A percentile compares a stretch with the other conserved stretches of the same genome.
These are phyloP conservation scores for Penaeus vannamei DNA, from an alignment of 1,140 invertebrate genomes.

Conservation along the genomic window DNA sequence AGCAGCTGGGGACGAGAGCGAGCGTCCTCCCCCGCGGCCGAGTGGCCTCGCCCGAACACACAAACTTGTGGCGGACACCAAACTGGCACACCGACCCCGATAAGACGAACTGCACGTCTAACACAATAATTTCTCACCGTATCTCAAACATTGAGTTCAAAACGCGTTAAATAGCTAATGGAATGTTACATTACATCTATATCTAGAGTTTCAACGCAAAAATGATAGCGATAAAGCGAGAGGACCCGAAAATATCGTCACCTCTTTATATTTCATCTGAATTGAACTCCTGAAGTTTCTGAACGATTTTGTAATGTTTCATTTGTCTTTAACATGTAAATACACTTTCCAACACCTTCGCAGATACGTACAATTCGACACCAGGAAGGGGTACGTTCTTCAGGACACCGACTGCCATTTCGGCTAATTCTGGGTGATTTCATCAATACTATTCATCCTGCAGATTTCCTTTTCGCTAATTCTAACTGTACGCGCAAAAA, in stretches of 20 bases:
- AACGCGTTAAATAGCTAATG: not conserved
- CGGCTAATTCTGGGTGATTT: too few species aligned
- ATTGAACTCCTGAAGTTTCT: not conserved
- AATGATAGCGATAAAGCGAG: not conserved
- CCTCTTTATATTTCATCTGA: slow-evolving; percentile 32
- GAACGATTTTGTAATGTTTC: too few species aligned
- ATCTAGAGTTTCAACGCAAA: not conserved
- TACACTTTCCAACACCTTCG: too few species aligned
- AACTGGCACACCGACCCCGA: slow-evolving; percentile 62
- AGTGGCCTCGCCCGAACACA: slow-evolving; percentile 59
- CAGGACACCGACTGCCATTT: too few species aligned
- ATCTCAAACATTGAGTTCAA: not conserved
- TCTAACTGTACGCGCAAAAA: too few species aligned
- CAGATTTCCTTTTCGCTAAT: too few species aligned
- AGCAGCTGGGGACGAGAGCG: slow-evolving; percentile 56
- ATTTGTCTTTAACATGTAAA: too few species aligned
- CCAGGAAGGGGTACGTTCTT: too few species aligned
- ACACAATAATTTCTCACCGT: not conserved
- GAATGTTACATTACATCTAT: not conserved
- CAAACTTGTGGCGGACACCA: slow-evolving; percentile 64
- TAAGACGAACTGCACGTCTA: slow-evolving; percentile 42
- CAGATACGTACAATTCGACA: too few species aligned
- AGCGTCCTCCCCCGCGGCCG: slow-evolving; percentile 8
- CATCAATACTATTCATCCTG: too few species aligned
- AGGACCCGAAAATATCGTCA: not conserved